Percentiles rank a stretch among this genome's conserved stretches.
Evolutionary conservation across 2,113 vertebrate species (phyloP).

Genomic region (Cephalopholis sonnerati): DNA sequence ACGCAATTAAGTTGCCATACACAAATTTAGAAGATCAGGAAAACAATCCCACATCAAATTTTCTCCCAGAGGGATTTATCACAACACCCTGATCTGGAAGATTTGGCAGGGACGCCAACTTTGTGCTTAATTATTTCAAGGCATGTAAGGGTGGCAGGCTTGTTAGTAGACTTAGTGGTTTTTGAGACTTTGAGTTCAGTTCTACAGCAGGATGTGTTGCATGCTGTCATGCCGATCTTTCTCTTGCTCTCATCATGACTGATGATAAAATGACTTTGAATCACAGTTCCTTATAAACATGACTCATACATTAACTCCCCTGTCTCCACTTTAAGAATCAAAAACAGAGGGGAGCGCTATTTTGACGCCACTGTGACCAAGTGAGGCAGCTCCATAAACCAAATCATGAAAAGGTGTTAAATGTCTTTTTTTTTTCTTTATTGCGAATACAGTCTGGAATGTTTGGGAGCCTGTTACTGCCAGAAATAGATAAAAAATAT

Average conservation of each 20-base stretch:
- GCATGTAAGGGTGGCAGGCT: conserved; percentile 40
- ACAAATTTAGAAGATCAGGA: conserved; percentile 71
- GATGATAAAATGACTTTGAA: conserved; percentile 42
- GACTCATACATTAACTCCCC: conserved; percentile 32
- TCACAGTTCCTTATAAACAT: conserved; percentile 43
- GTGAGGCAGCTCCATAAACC: not conserved
- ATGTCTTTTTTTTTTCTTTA: not conserved
- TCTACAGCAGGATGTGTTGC: conserved; percentile 44
- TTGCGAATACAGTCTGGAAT: not conserved
- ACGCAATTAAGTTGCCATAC: conserved; percentile 70
- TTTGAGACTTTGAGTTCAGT: conserved; percentile 21
- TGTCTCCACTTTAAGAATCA: conserved; percentile 10
- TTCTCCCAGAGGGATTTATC: conserved; percentile 57
- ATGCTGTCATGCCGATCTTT: conserved; percentile 22
- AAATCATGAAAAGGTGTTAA: conserved; percentile 14
- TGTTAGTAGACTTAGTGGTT: conserved; percentile 51
- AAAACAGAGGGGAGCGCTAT: not conserved
- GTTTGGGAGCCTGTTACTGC: not conserved
- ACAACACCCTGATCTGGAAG: conserved; percentile 49
- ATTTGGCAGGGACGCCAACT: conserved; percentile 32
- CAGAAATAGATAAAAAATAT: not conserved
- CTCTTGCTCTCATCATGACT: conserved; percentile 10
- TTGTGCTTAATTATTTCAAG: conserved; percentile 69
- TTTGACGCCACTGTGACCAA: not conserved
- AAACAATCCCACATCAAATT: conserved; percentile 69